Conservation (phyloP, 2,113 vertebrate genomes). For the Suncus etruscus region DNA sequence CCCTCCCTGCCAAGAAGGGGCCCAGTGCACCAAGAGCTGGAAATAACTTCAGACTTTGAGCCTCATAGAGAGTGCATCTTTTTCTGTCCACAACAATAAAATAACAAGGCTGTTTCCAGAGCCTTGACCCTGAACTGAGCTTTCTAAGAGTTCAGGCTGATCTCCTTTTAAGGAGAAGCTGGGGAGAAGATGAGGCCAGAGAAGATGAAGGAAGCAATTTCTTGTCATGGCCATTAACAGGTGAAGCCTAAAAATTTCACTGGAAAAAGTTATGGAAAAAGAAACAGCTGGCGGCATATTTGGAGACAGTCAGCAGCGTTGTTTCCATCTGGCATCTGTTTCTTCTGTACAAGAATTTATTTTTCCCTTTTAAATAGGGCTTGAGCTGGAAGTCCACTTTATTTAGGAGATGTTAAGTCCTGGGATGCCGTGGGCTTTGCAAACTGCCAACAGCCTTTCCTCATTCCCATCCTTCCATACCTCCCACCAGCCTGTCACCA, state of each 20-base stretch:
- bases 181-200: neutral
- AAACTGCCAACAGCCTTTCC: constrained; percentile 72
- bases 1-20: neutral
- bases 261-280: constrained; percentile 81
- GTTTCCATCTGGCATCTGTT: constrained; percentile 86
- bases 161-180: constrained; percentile 75
- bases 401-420: constrained; percentile 84
- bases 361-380: constrained; percentile 67
- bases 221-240: constrained; percentile 83
- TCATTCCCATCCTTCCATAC: neutral
- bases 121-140: neutral
- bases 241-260: constrained; percentile 89
- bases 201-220: constrained; percentile 38
- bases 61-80: fast-evolving
- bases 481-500: neutral
- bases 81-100: neutral
- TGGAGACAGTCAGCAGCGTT: constrained; percentile 81
- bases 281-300: constrained; percentile 85
- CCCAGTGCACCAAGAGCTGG: neutral
- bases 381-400: constrained; percentile 78
- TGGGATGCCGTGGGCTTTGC: constrained; percentile 70
- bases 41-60: neutral
- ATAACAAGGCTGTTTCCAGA: constrained; percentile 39
- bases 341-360: constrained; percentile 73
- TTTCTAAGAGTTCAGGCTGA: constrained; percentile 74